Evolutionary conservation across 2,888 invertebrate species (phyloP), one percentile per base, ranked within the genome.

Genomic region (Crioceris asparagi): DNA sequence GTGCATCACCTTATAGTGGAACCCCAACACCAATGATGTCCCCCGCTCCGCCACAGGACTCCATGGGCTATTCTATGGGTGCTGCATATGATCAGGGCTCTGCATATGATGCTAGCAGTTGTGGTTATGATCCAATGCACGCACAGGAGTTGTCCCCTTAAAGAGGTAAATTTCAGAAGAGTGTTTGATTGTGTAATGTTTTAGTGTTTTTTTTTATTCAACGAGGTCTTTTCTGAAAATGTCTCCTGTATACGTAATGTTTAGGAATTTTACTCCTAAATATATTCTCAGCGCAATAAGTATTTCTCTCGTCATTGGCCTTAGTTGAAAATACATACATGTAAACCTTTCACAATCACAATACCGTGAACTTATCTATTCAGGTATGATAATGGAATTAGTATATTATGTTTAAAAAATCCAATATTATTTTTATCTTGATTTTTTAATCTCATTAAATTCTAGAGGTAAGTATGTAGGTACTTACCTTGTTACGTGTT

Each of bases 1-100:
- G 88, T 70, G 74, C 73, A 57, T 70, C 61, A 14, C 64, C 64
- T 5, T 86, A 87, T 50, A 84, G 84, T 55, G 90, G 90, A 55
- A 86, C 88, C 41, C 85, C 90, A 43, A 90, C 90, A 53, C 91
- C 90, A 39, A 87, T 91, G 85, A 90, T 92, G 88, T 90, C 88
- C 41, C 91, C 91, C 51, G 90, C 88, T 57, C 86, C 86, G 43
- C 80, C 85, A 41, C 88, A 88, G 71, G 90, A 91, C 69, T 85
- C 86, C 56, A 87, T 90, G 79, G 88, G 88, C 45, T 91, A 91
- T 70, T 83, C 85, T 53, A 84, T 91, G 78, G 88, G 87, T 45
- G 86, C 91, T 59, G 87, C 87, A 46, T 90, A 88, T 63, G 90
- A 91, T 68, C 85, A 85, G 59, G 82, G 83, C 69, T 83, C 85